Conservation (phyloP, 1,140 invertebrate genomes). For the Leguminivora glycinivorella region DNA sequence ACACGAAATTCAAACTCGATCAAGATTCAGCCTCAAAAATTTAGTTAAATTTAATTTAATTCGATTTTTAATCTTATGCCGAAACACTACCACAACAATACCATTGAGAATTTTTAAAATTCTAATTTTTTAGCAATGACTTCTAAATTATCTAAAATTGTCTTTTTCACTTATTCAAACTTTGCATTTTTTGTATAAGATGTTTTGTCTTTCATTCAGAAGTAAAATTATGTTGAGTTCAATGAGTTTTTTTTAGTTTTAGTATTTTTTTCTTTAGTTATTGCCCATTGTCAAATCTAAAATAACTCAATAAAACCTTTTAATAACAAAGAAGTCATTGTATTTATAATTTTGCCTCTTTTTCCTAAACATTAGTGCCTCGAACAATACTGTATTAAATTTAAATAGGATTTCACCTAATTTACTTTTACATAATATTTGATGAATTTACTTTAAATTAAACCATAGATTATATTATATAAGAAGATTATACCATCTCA, state of each 20-base stretch:
- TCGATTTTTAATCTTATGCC: constrained; percentile 20
- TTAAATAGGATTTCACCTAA: background rate
- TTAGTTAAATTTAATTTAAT: constrained; percentile 20
- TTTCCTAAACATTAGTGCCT: constrained; percentile 22
- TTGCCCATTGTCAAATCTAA: too few relatives aligned
- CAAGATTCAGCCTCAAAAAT: constrained; percentile 27
- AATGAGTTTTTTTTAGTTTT: too few relatives aligned
- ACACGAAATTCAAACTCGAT: constrained; percentile 20
- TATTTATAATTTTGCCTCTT: background rate
- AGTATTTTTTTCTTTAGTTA: too few relatives aligned
- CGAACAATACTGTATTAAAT: constrained; percentile 8
- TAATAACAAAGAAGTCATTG: constrained; percentile 5
- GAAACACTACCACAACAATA: constrained; percentile 24
- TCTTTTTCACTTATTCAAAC: background rate
- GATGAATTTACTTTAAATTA: background rate
- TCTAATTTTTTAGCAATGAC: constrained; percentile 29
- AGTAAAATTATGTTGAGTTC: too few relatives aligned
- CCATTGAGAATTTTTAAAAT: constrained; percentile 31
- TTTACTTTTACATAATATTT: constrained; percentile 5
- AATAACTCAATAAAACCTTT: background rate
- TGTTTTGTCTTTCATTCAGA: too few relatives aligned
- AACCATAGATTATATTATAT: too few relatives aligned
- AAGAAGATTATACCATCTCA: too few relatives aligned
- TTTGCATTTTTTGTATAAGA: too few relatives aligned
- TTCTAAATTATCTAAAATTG: background rate